Percentiles rank a stretch among this genome's conserved stretches.
phyloP scores from a whole-genome alignment of 2,113 vertebrate species.

The Anas platyrhynchos region DNA sequence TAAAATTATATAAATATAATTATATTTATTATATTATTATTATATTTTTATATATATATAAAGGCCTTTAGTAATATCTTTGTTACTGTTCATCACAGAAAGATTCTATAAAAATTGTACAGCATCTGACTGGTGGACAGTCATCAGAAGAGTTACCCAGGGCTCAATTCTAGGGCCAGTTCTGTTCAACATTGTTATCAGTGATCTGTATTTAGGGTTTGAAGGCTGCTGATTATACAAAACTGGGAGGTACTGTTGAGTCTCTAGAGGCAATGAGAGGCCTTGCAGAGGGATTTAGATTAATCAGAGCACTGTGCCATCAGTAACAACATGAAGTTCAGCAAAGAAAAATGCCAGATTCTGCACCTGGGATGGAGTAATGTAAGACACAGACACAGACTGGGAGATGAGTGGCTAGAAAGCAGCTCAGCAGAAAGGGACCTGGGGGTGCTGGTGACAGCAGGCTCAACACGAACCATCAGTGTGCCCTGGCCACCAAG shows the following conservation, averaged over 20 bases:
- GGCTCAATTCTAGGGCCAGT: background rate
- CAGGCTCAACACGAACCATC: background rate
- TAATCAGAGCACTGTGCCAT: background rate
- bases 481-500: background rate
- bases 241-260: background rate
- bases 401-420: background rate
- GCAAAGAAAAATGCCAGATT: background rate
- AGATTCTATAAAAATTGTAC: background rate
- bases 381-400: background rate
- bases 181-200: background rate
- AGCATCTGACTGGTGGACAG: background rate
- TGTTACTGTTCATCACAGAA: background rate
- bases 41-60: background rate
- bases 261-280: background rate
- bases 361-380: background rate
- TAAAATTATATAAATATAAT: no score
- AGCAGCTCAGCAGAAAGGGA: background rate
- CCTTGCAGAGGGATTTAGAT: background rate
- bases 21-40: no score
- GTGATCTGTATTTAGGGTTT: background rate
- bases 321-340: background rate
- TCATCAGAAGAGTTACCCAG: no score
- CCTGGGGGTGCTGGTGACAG: background rate
- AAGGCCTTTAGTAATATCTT: background rate
- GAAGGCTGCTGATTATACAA: background rate